A percentile compares a stretch with the other conserved stretches of the same genome.
Conservation (phyloP, 2,113 vertebrate species). For the Amazona vittata region DNA sequence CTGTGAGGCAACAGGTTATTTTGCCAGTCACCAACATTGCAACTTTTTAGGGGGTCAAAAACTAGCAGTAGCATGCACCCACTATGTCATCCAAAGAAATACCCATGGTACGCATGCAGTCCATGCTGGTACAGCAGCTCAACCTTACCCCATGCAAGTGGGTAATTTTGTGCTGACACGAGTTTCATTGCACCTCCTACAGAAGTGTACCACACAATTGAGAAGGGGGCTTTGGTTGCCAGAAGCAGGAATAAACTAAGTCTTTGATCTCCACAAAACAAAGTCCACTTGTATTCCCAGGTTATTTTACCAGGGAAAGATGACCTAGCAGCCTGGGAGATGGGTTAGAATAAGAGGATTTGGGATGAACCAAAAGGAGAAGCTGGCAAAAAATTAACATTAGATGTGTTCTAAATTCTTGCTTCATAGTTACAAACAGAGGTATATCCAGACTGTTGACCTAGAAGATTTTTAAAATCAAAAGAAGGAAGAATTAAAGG, state of each 20-base stretch:
- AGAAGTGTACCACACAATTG: neutral
- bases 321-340: neutral
- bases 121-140: accelerated
- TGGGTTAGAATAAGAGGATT: neutral
- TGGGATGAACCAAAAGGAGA: neutral
- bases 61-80: neutral
- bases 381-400: neutral
- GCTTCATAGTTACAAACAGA: neutral
- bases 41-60: neutral
- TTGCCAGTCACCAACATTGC: neutral
- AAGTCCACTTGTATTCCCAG: neutral
- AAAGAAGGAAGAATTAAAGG: neutral
- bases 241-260: neutral
- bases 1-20: neutral
- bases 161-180: neutral
- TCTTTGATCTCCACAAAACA: slow-evolving; percentile 36
- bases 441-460: neutral
- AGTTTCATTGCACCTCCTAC: neutral
- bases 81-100: neutral
- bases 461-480: neutral
- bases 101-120: neutral
- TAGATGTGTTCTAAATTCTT: neutral
- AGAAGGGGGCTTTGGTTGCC: neutral
- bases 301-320: neutral
- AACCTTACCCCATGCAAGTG: neutral